Base-by-base conservation (phyloP, 2,113 vertebrate genomes). In the Nestor notabilis region DNA sequence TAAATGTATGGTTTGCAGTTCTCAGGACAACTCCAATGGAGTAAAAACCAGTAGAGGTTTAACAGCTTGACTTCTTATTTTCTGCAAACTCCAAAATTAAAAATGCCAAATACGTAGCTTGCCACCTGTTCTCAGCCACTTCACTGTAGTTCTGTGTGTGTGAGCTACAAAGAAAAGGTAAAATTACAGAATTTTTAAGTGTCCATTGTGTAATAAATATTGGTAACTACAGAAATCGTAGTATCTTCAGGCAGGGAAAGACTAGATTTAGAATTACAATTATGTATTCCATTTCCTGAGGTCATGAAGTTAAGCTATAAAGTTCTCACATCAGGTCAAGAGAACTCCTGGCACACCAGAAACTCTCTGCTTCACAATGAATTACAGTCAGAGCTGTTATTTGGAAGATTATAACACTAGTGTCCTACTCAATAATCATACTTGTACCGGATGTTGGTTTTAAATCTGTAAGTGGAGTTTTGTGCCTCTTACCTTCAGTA, bases 321-420 rank as follows among this genome's bases (percentile, higher is more conserved):
- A 89, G 61, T 78, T 91, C 77, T 72, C 5, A 0, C 9, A 2
- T 66, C 47, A 50, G 79, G 56, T 81, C 50, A 93, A 69, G 64
- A 89, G 68, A 92, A 87, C 47, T 49, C 72, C 81, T 75, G 55
- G 66, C 60, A 84, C 81, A 75, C 25, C 33, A 70, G 52, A 91
- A 90, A 88, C 60, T 74, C 87, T 83, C 70, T 25, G 69, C 60
- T 88, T 91, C 58, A n/a, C 2, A 4, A 78, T 65, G 37, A 87
- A 90, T 83, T 85, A 85, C 23, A 60, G 89, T 68, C 37, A 81
- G 78, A 95, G 52, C 49, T 93, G 78, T 75, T 68, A 81, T 52
- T 81, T 65, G 53, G 81, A 63, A 93, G 88, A 95, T 33, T 46
- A 47, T 74, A 87, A 91, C 39, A 63, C 49, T 29, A 82, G 65